These are phyloP conservation scores for Pagrus major DNA, from an alignment of 2,113 vertebrate genomes.

Conservation along the genomic window DNA sequence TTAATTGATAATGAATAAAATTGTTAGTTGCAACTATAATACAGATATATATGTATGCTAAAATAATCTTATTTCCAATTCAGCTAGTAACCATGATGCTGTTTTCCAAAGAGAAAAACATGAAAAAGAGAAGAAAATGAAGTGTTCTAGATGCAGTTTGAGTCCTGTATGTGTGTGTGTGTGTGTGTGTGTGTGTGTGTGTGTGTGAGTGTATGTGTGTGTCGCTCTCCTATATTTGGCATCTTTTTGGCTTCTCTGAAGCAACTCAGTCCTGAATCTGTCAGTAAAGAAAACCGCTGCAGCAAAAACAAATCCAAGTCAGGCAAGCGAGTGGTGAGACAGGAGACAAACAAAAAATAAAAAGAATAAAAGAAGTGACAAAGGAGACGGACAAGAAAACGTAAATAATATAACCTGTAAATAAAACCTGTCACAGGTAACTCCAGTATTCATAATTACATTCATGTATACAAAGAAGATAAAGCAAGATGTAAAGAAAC, in stretches of 20 bases:
- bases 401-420: too few species aligned
- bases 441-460: conserved; percentile 4
- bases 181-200: not conserved
- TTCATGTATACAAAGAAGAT: conserved; percentile 9
- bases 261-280: conserved; percentile 69
- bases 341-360: conserved; percentile 15
- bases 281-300: conserved; percentile 54
- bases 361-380: not conserved
- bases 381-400: not conserved
- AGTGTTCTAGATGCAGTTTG: conserved; percentile 26
- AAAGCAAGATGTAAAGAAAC: conserved; percentile 13
- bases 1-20: not conserved
- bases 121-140: not conserved
- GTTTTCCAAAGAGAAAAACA: conserved; percentile 7
- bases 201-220: not conserved
- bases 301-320: conserved; percentile 50
- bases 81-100: not conserved
- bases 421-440: conserved; percentile 17
- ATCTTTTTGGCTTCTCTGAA: conserved; percentile 48
- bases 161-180: not conserved
- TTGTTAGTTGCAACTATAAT: not conserved
- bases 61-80: conserved; percentile 1
- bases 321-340: conserved; percentile 4
- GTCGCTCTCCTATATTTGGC: conserved; percentile 60
- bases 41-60: not conserved